These are phyloP conservation scores for Macropus fuliginosus DNA, from an alignment of 2,797 vertebrate species.

Conservation along the genomic window DNA sequence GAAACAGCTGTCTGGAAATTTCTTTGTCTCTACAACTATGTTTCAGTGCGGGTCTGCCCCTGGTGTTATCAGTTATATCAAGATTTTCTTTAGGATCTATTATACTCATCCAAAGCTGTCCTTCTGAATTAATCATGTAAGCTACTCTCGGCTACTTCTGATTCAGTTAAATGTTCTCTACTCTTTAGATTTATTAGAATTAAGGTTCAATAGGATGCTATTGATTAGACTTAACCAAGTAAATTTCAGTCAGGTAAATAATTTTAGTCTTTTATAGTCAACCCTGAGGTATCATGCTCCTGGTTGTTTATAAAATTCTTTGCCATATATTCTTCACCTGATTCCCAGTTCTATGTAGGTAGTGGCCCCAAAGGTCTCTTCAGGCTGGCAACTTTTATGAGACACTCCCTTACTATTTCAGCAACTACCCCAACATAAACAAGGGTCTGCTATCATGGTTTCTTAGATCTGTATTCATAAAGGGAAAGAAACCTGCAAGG, in stretches of 20 bases:
- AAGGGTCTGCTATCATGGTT: no score
- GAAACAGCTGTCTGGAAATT: neutral
- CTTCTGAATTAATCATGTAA: neutral
- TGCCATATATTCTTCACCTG: neutral
- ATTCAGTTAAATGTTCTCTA: neutral
- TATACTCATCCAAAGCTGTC: neutral
- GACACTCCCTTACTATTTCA: neutral
- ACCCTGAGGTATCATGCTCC: neutral
- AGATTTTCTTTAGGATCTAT: neutral
- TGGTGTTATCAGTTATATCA: neutral
- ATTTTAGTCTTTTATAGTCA: neutral
- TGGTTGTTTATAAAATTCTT: neutral
- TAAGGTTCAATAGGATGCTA: neutral
- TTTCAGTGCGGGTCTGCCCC: neutral
- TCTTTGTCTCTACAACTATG: neutral
- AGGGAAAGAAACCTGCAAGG: no score
- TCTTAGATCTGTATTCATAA: no score
- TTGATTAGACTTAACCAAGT: neutral
- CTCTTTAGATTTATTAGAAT: neutral
- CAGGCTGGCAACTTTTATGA: neutral
- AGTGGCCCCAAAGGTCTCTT: neutral
- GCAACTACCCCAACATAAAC: no score
- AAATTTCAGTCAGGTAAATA: neutral
- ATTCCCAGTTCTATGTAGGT: neutral
- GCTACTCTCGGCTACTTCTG: neutral